Base-by-base conservation (phyloP, 2,797 vertebrate genomes). In the Hypotaenidia okinawae region DNA sequence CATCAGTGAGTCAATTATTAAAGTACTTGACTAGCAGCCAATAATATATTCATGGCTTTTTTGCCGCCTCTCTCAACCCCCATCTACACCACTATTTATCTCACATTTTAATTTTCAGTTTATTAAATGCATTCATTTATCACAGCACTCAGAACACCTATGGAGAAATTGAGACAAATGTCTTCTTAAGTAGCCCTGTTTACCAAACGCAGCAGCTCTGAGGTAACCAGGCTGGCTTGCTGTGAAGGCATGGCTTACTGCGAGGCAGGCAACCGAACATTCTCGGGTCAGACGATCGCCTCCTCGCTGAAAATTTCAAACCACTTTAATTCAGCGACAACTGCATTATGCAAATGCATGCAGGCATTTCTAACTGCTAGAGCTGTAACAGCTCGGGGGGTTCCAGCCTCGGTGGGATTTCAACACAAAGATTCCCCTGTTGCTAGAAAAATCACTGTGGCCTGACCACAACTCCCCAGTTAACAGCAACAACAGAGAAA, bases 31-130 rank as follows among this genome's bases (percentile, higher is more conserved):
- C 94, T 91, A 98, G 98, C 98, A 98, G 98, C 98, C 97, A 95
- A 98, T 97, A 97, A 98, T 96, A 96, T 97, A 98, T 94, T 93
- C 94, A 93, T 80, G 95, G 33, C 47, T n/a, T 84, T 89, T 75
- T 49, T 90, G 78, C 93, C 91, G 77, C 82, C 68, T 90, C 35
- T 62, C 89, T 82, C 90, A 81, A 62, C 68, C 79, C 76, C 64
- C 80, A 87, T 84, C 93, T 58, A 97, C 91, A 97, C 96, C 97
- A 94, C 95, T 95, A 91, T 78, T 98, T 95, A 98, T 98, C 98
- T 98, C 91, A 97, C 98, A 97, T 98, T 98, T 98, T 98, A 98
- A 98, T 98, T 97, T 97, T 97, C 97, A 95, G 97, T 98, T 98
- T 98, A 97, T 98, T 98, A 98, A 98, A 98, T 97, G 95, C 76